Evolutionary conservation across 1,140 invertebrate species (phyloP).

Genomic region (Platyscapa corneri): DNA sequence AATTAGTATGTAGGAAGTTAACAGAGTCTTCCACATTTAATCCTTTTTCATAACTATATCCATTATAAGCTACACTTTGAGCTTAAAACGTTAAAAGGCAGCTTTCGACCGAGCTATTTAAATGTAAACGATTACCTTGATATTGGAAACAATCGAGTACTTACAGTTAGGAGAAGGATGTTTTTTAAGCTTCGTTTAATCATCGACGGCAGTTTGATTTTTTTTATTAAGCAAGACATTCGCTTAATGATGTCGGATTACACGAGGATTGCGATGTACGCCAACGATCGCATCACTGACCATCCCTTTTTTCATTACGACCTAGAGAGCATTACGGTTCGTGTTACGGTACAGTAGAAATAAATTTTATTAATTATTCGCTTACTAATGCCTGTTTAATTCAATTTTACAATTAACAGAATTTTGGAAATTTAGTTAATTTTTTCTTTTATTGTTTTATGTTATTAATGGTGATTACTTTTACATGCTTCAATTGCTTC

Average conservation of each 20-base stretch:
- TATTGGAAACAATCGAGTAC: not conserved
- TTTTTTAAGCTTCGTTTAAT: not conserved
- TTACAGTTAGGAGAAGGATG: not conserved
- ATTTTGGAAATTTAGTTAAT: not conserved
- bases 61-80: not conserved
- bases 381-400: not conserved
- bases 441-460: not conserved
- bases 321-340: not conserved
- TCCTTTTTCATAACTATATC: not conserved
- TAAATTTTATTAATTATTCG: slow-evolving; percentile 25
- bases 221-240: not conserved
- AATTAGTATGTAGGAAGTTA: no score
- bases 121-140: not conserved
- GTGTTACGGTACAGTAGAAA: not conserved
- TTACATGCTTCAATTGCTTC: no score
- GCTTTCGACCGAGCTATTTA: not conserved
- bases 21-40: no score
- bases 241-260: not conserved
- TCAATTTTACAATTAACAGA: no score
- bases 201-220: slow-evolving; percentile 1
- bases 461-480: no score
- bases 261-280: not conserved
- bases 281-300: not conserved
- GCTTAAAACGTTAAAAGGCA: not conserved
- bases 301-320: not conserved